These are phyloP conservation scores for Orthosia incerta DNA, from an alignment of 2,888 invertebrate species.

Conservation along the genomic window DNA sequence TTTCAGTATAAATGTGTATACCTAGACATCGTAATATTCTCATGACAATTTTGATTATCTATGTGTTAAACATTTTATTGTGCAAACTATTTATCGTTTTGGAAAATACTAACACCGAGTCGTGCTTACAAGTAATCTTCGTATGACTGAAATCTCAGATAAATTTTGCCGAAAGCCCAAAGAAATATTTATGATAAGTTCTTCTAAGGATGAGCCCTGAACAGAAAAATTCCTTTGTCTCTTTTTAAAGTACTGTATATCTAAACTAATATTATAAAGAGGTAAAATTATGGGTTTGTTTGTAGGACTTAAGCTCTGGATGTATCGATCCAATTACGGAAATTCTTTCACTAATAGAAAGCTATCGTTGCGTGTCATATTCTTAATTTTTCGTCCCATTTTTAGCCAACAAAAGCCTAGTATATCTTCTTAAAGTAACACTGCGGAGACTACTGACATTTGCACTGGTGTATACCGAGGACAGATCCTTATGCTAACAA, in stretches of 20 bases:
- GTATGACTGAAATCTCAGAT: constrained; percentile 4
- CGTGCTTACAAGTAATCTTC: constrained; percentile 9
- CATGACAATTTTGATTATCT: not conserved
- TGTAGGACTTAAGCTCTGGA: not conserved
- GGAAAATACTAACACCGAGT: too few relatives aligned
- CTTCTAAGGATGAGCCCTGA: not conserved
- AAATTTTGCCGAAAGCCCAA: not conserved
- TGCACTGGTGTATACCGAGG: too few relatives aligned
- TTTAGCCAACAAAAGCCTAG: too few relatives aligned
- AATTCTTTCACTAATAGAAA: not conserved
- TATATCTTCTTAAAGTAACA: too few relatives aligned
- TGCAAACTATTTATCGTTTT: constrained; percentile 1
- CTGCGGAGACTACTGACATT: too few relatives aligned
- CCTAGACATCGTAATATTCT: not conserved
- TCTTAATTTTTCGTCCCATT: too few relatives aligned
- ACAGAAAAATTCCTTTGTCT: not conserved
- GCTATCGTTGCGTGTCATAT: not conserved
- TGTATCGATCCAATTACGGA: not conserved
- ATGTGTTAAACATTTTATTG: not conserved
- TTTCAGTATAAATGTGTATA: not conserved
- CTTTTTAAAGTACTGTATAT: not conserved
- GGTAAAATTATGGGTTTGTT: not conserved
- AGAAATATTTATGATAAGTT: not conserved
- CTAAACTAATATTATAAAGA: not conserved
- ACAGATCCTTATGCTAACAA: too few relatives aligned